Conservation (phyloP, 2,113 vertebrate species). For the Cavia porcellus region DNA sequence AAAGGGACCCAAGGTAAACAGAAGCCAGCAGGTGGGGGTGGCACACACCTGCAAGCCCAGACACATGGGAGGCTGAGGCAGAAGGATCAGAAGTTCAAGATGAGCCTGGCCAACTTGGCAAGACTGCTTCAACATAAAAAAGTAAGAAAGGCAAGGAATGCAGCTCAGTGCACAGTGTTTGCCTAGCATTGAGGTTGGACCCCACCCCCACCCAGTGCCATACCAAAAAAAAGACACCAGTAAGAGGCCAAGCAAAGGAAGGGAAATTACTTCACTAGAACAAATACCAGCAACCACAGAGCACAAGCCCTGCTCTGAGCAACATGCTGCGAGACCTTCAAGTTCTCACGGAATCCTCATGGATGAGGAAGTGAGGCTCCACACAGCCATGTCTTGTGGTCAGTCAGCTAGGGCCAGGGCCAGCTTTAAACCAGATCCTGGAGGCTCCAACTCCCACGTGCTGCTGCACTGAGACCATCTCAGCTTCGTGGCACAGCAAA, state of each 20-base stretch:
- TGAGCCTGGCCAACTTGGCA: background rate
- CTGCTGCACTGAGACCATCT: background rate
- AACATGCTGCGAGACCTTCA: background rate
- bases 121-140: background rate
- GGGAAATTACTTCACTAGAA: background rate
- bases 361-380: background rate
- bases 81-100: background rate
- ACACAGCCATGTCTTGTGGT: accelerated
- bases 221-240: no score
- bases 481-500: background rate
- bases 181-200: background rate
- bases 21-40: background rate
- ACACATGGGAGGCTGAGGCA: background rate
- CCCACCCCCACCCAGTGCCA: background rate
- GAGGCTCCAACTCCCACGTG: background rate
- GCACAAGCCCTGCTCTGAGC: background rate
- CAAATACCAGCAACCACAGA: background rate
- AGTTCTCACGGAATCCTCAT: background rate
- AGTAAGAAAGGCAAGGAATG: background rate
- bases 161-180: background rate
- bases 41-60: background rate
- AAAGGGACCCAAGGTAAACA: background rate
- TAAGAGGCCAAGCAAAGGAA: background rate
- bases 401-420: background rate
- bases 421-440: background rate